Conservation (phyloP, 2,797 vertebrate genomes). For the Enteromius unitaeniatus region DNA sequence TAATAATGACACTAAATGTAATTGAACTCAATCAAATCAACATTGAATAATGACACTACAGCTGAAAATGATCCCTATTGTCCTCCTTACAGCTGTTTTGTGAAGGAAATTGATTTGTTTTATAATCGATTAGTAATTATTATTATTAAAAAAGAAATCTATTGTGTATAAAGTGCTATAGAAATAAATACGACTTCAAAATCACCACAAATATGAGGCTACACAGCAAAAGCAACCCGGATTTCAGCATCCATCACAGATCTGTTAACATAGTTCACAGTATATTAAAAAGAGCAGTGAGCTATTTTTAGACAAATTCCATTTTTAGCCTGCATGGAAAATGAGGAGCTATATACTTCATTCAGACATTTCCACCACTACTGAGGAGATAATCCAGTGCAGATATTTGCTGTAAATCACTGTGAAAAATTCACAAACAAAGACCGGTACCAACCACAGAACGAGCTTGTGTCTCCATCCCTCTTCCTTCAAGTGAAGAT, state of each 20-base stretch:
- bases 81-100: not conserved
- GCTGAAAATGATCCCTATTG: not conserved
- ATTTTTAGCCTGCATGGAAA: constrained; percentile 27
- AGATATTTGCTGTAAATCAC: not conserved
- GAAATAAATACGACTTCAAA: not conserved
- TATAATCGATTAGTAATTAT: not conserved
- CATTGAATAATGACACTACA: not conserved
- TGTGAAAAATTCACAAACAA: constrained; percentile 18
- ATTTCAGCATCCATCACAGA: not conserved
- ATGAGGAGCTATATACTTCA: not conserved
- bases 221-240: not conserved
- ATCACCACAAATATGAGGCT: not conserved
- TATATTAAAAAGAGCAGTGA: not conserved
- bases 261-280: not conserved
- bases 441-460: constrained; percentile 48
- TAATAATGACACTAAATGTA: not conserved
- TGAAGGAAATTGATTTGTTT: not conserved
- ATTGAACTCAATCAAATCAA: not conserved
- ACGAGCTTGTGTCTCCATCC: constrained; percentile 48
- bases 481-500: constrained; percentile 44
- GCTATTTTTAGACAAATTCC: constrained; percentile 51
- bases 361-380: not conserved
- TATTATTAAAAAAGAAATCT: not conserved
- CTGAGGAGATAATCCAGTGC: not conserved
- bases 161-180: not conserved